Conservation (phyloP, 2,113 vertebrate genomes). For the Climacteris rufus region DNA sequence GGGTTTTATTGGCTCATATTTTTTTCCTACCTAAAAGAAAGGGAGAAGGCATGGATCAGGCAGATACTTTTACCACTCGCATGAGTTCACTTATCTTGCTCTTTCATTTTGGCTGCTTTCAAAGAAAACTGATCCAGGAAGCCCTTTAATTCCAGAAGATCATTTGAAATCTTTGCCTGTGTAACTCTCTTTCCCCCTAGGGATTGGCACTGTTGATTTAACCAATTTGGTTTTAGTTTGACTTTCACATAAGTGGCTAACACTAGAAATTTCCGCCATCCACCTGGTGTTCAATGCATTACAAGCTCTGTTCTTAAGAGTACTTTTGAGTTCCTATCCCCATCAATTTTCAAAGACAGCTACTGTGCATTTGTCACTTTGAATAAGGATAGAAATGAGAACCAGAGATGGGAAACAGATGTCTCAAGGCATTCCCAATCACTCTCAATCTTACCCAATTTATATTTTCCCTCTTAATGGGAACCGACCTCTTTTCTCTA, state of each 20-base stretch:
- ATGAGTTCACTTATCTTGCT: background rate
- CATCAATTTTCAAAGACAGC: slow-evolving; percentile 58
- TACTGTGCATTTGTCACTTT: slow-evolving; percentile 62
- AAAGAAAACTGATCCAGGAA: slow-evolving; percentile 42
- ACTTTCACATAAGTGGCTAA: slow-evolving; percentile 42
- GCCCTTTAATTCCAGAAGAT: background rate
- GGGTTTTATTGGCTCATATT: background rate
- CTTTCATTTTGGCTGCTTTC: background rate
- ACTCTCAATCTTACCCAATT: slow-evolving; percentile 29
- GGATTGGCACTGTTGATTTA: slow-evolving; percentile 35
- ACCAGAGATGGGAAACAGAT: slow-evolving; percentile 66
- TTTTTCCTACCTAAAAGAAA: background rate
- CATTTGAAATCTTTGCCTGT: slow-evolving; percentile 16
- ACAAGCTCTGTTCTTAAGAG: slow-evolving; percentile 35
- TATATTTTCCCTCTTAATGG: slow-evolving; percentile 13
- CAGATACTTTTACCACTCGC: background rate
- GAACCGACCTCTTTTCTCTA: background rate
- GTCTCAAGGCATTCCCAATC: slow-evolving; percentile 47
- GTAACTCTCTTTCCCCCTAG: background rate
- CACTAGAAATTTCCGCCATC: slow-evolving; percentile 32
- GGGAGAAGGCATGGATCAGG: background rate
- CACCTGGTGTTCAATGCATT: background rate
- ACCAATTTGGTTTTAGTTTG: slow-evolving; percentile 50
- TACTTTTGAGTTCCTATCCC: slow-evolving; percentile 33
- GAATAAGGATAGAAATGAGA: slow-evolving; percentile 64